Evolutionary conservation across 2,113 vertebrate genomes (phyloP).

Genomic region (Microcebus tavaratra): DNA sequence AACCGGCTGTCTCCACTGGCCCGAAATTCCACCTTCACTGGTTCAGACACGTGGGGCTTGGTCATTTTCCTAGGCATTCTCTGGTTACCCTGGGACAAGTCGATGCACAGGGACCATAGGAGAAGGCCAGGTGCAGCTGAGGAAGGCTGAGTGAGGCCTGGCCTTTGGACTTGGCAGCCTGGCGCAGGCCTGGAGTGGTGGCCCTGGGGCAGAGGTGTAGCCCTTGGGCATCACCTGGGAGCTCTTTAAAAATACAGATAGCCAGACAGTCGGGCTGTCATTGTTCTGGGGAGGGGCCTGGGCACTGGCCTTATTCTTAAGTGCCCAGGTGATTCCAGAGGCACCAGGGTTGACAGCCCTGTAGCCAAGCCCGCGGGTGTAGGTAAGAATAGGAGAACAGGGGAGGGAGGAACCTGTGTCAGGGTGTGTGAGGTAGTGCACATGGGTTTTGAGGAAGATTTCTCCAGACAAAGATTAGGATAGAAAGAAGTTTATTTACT

Average conservation of each 20-base stretch:
- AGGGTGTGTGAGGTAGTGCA: too few species aligned
- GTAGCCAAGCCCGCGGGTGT: background rate
- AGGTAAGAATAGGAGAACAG: background rate
- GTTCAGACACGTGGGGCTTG: background rate
- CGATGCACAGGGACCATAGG: background rate
- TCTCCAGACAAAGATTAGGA: too few species aligned
- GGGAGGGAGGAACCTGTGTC: background rate
- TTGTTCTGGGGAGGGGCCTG: background rate
- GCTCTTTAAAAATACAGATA: background rate
- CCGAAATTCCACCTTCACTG: background rate
- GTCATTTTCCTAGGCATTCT: background rate
- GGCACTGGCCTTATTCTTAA: too few species aligned
- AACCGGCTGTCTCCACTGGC: background rate
- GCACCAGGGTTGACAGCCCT: background rate
- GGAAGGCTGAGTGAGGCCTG: background rate
- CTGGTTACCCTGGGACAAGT: background rate
- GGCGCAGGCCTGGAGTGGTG: background rate
- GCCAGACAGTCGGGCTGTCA: background rate
- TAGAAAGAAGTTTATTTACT: too few species aligned
- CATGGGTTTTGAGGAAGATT: too few species aligned
- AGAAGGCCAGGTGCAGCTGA: fast-evolving
- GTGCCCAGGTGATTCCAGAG: background rate
- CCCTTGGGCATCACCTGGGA: background rate
- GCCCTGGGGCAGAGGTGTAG: background rate
- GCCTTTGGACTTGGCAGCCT: background rate